A percentile compares a stretch with the other conserved stretches of the same genome.
These are phyloP conservation scores for Stenodema calcarata DNA, from an alignment of 2,888 invertebrate species.

Conservation along the genomic window DNA sequence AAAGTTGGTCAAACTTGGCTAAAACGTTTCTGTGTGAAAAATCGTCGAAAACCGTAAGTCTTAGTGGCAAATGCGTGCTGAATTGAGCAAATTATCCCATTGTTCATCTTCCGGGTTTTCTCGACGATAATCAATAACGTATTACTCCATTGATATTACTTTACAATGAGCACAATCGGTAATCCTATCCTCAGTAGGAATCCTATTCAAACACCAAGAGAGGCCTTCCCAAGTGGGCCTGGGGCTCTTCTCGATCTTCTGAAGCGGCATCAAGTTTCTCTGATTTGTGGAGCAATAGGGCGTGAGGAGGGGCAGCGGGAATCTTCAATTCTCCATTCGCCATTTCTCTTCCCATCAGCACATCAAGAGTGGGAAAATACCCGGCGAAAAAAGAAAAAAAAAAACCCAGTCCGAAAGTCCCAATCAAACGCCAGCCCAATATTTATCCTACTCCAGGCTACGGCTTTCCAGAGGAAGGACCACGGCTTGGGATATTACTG, in stretches of 20 bases:
- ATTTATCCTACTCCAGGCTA: constrained; percentile 30
- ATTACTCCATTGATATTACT: neutral
- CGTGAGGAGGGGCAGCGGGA: neutral
- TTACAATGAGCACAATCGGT: neutral
- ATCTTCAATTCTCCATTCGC: constrained; percentile 1
- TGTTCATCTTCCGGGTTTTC: too few relatives aligned
- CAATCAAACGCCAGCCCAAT: constrained; percentile 41
- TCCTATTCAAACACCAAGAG: neutral
- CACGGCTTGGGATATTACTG: constrained; percentile 33
- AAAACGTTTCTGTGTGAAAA: too few relatives aligned
- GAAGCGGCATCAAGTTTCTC: neutral
- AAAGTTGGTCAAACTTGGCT: too few relatives aligned
- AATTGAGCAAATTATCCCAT: too few relatives aligned
- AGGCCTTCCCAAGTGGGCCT: neutral
- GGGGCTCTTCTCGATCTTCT: neutral
- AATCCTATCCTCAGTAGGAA: neutral
- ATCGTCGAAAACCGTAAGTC: too few relatives aligned
- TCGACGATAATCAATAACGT: too few relatives aligned
- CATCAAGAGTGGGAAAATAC: neutral
- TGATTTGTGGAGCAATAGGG: neutral
- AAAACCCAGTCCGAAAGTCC: constrained; percentile 7
- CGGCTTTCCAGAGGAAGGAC: neutral
- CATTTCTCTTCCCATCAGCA: neutral
- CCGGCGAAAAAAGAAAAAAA: neutral
- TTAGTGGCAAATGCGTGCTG: too few relatives aligned